A percentile compares a stretch with the other conserved stretches of the same genome.
phyloP scores from a whole-genome alignment of 2,113 vertebrate genomes.

The Penelope pileata region DNA sequence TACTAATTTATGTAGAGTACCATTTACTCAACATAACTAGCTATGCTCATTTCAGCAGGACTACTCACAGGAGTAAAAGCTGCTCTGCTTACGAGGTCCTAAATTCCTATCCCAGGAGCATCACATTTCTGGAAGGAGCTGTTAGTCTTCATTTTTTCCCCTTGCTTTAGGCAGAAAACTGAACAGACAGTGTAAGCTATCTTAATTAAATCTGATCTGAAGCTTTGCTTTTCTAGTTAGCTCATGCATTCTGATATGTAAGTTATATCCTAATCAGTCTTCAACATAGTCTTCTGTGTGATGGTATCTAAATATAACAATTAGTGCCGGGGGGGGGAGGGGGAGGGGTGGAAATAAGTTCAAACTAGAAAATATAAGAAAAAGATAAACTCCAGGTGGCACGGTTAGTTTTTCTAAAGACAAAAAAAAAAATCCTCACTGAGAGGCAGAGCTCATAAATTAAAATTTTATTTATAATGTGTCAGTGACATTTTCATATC shows the following conservation, averaged over 20 bases:
- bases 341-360: not conserved
- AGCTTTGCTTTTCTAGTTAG: slow-evolving; percentile 29
- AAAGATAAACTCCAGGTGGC: slow-evolving; percentile 53
- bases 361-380: slow-evolving; percentile 15
- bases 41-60: not conserved
- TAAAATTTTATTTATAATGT: slow-evolving; percentile 21
- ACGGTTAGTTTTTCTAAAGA: slow-evolving; percentile 5
- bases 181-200: slow-evolving; percentile 36
- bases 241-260: slow-evolving; percentile 39
- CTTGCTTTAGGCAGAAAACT: slow-evolving; percentile 61
- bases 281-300: slow-evolving; percentile 10
- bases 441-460: slow-evolving; percentile 3
- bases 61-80: slow-evolving; percentile 30
- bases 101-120: slow-evolving; percentile 35
- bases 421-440: not conserved
- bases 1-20: slow-evolving; percentile 29
- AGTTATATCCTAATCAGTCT: slow-evolving; percentile 28
- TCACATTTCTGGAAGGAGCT: slow-evolving; percentile 8
- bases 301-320: slow-evolving; percentile 50
- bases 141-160: slow-evolving; percentile 41
- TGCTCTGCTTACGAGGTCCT: not conserved
- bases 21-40: slow-evolving; percentile 5
- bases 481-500: slow-evolving; percentile 36
- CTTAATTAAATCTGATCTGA: slow-evolving; percentile 72
- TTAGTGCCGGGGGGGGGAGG: slow-evolving; percentile 27